Percentiles rank a stretch among this genome's conserved stretches.
Conservation (phyloP, 2,113 vertebrate species). For the pig (Sus scrofa) region DNA sequence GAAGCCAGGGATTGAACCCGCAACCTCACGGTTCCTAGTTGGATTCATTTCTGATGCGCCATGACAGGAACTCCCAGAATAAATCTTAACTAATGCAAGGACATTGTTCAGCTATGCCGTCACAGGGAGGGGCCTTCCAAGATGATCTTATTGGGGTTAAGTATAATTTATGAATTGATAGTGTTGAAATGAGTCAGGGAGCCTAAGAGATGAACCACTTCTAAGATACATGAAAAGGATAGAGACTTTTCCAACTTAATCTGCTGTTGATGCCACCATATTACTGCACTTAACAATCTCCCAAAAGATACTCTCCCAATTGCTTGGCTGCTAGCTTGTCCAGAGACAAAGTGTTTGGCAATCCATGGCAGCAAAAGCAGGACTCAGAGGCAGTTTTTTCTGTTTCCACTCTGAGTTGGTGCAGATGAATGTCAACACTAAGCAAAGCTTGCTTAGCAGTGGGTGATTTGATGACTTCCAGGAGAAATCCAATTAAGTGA, state of each 20-base stretch:
- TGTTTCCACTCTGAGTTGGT: not conserved
- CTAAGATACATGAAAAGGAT: not conserved
- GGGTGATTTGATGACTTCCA: not conserved
- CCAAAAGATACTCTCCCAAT: not conserved
- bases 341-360: not conserved
- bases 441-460: not conserved
- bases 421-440: fast-evolving
- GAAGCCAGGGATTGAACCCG: too few species aligned
- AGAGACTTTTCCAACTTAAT: not conserved
- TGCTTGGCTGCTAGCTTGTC: not conserved
- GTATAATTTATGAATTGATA: not conserved
- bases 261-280: not conserved
- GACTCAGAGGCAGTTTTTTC: not conserved
- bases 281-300: not conserved
- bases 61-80: too few species aligned
- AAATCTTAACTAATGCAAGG: not conserved
- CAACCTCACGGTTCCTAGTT: too few species aligned
- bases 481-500: not conserved
- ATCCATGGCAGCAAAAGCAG: not conserved
- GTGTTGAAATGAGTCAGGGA: not conserved
- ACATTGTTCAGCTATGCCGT: not conserved
- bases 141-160: not conserved
- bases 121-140: not conserved
- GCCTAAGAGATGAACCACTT: not conserved
- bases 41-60: too few species aligned